phyloP scores from a whole-genome alignment of 2,797 vertebrate species.

The Tadarida brasiliensis region DNA sequence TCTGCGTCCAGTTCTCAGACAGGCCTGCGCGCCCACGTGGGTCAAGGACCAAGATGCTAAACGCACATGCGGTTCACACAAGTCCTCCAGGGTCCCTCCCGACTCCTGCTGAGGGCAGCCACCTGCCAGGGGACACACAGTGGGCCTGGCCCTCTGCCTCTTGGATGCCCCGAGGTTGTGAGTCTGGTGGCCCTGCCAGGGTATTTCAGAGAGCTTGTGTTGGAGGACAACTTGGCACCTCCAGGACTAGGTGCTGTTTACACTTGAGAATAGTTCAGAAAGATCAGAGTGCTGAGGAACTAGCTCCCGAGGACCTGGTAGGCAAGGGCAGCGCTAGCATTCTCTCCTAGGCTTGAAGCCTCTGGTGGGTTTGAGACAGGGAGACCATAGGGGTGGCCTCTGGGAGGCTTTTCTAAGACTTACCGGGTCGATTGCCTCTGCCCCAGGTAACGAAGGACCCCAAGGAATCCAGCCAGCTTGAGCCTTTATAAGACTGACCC shows the following conservation, averaged over 20 bases:
- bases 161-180: fast-evolving
- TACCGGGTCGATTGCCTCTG: neutral
- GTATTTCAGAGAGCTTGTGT: no score
- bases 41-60: neutral
- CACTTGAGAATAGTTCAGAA: neutral
- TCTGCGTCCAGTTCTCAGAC: neutral
- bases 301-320: neutral
- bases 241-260: neutral
- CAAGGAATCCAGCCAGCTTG: neutral
- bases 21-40: no score
- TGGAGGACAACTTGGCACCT: neutral
- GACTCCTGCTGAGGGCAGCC: no score
- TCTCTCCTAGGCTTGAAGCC: neutral
- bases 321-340: neutral
- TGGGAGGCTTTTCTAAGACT: neutral
- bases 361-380: neutral
- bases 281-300: no score
- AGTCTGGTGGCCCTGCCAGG: neutral
- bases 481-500: neutral
- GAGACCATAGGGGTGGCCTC: neutral
- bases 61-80: fast-evolving
- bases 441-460: neutral
- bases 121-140: no score
- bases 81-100: neutral
- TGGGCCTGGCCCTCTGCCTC: neutral